Base-by-base conservation (phyloP, 2,888 invertebrate genomes). In the Amorpha juglandis region DNA sequence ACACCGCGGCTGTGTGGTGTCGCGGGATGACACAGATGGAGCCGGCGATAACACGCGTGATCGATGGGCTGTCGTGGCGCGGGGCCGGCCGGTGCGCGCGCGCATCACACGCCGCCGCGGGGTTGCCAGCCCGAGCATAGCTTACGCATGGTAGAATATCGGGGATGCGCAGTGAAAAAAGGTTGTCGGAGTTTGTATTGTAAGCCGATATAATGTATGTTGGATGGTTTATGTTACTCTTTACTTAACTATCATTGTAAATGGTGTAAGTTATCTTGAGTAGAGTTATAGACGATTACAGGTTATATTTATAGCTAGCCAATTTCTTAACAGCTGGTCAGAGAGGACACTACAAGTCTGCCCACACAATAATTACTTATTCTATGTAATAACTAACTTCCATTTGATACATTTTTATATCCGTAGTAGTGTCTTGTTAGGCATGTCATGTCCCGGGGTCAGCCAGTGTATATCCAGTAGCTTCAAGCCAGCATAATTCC, bases 21-120 rank as follows among this genome's bases (percentile, higher is more conserved):
- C 50, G 50, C 50, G 73, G 78, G 82, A 81, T 80, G 80, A 82
- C 81, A 82, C 74, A 79, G 84, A 85, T 85, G 74, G 76, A 74
- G 70, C 71, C 68, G 68, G 70, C 76, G 85, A 86, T 86, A 84
- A 74, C 74, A 74, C 71, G 70, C 62, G 78, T 87, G 87, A 87
- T 83, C 81, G 87, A 87, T 86, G 77, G 74, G 68, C 80, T 82
- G 85, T 83, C 86, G 78, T 70, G 73, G 69, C 68, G 73, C 72
- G 73, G 69, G 67, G 73, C 71, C n/a, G 42, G 45, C 14, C 45
- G 45, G 77, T 78, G 83, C 81, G 78, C 73, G 78, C 74, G 73
- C 76, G 73, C 76, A 70, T 71, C 75, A 72, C 72, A 74, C 77
- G 74, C 75, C 50, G 47, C 33, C 63, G 35, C 38, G n/a, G 64